These are phyloP conservation scores for Bicyclus anynana DNA, from an alignment of 1,140 invertebrate species.

Conservation along the genomic window DNA sequence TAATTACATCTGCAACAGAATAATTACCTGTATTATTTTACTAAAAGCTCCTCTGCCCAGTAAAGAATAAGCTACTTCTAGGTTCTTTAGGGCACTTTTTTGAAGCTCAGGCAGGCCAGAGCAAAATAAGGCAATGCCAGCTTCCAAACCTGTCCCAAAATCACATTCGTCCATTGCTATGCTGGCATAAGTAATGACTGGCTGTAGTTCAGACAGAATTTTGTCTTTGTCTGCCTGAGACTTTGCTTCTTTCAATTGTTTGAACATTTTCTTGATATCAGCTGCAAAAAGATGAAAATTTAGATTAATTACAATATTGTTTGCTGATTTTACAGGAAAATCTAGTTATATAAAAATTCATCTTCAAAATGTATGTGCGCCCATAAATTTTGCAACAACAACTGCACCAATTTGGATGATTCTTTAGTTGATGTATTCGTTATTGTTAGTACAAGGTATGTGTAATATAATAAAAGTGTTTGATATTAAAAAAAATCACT, in stretches of 20 bases:
- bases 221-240: constrained; percentile 79
- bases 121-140: constrained; percentile 91
- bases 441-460: too few relatives aligned
- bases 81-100: constrained; percentile 79
- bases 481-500: too few relatives aligned
- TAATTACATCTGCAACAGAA: too few relatives aligned
- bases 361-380: too few relatives aligned
- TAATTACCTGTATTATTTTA: constrained; percentile 81
- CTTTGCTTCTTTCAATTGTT: constrained; percentile 80
- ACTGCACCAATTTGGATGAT: too few relatives aligned
- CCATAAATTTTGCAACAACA: too few relatives aligned
- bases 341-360: too few relatives aligned
- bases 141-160: constrained; percentile 93
- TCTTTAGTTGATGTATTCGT: too few relatives aligned
- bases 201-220: constrained; percentile 83
- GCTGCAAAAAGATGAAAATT: constrained; percentile 63
- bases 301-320: background rate
- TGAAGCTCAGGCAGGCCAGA: constrained; percentile 85
- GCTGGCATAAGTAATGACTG: constrained; percentile 87
- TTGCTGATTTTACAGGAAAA: too few relatives aligned
- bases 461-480: too few relatives aligned
- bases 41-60: constrained; percentile 85
- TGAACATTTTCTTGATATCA: constrained; percentile 85
- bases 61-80: constrained; percentile 88
- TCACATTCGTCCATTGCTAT: constrained; percentile 97